Evolutionary conservation across 2,888 invertebrate species (phyloP).

Genomic region (Pristionchus fissidentatus): DNA sequence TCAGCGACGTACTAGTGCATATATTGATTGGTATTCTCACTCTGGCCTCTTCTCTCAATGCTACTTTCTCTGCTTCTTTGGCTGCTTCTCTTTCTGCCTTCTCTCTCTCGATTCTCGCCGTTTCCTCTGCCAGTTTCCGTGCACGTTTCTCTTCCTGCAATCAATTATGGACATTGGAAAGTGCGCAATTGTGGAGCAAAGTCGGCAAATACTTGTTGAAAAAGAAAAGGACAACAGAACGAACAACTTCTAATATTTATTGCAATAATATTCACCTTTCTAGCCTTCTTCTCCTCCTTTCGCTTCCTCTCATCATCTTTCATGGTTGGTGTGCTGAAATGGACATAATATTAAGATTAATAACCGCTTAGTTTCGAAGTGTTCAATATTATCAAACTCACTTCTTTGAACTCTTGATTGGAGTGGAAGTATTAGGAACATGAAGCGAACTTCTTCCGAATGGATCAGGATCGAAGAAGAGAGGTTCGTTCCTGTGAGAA

Average conservation of each 20-base stretch:
- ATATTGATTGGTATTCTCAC: not conserved
- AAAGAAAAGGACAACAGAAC: too few relatives aligned
- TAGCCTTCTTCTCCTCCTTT: conserved; percentile 17
- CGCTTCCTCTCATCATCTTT: not conserved
- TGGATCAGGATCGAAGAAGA: conserved; percentile 44
- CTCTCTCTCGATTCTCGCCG: not conserved
- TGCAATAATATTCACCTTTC: conserved; percentile 11
- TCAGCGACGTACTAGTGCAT: not conserved
- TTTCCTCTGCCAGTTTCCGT: not conserved
- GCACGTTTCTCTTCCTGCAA: conserved; percentile 28
- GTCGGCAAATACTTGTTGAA: too few relatives aligned
- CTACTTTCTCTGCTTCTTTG: conserved; percentile 23
- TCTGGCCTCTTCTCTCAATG: not conserved
- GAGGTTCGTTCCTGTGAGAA: conserved; percentile 10
- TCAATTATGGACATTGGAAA: not conserved
- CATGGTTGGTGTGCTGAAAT: conserved; percentile 20
- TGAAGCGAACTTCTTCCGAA: not conserved
- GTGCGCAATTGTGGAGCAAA: too few relatives aligned
- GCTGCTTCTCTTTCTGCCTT: conserved; percentile 19
- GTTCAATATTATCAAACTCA: not conserved
- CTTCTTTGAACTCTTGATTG: not conserved
- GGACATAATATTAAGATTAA: not conserved
- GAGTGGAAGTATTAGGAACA: not conserved
- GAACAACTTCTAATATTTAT: not conserved
- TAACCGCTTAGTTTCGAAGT: not conserved